Evolutionary conservation across 2,888 invertebrate species (phyloP), one percentile per base, ranked within the genome.

Genomic region (Bruchidius siliquastri): DNA sequence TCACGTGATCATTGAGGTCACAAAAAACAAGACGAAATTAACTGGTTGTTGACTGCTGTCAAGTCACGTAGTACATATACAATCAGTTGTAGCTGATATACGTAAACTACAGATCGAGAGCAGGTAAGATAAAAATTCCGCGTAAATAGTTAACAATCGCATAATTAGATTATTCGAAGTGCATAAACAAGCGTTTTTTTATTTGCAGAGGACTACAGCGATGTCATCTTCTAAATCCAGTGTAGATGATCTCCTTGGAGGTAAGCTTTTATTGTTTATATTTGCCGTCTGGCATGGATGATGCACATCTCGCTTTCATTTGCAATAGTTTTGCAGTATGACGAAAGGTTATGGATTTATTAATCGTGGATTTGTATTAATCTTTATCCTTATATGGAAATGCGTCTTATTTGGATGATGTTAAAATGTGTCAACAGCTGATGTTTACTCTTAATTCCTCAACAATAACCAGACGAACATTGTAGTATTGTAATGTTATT

Each of bases 201-300:
- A n/a, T 67, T 72, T 76, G 69, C 20, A 49, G 68, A 68, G 69
- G 66, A 77, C 74, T 75, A 72, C 71, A 72, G 81, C 81, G 78
- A 87, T 86, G 86, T 85, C 86, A 82, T 86, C 86, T 49, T 84
- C 86, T 30, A 86, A 86, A 85, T 85, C 85, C 68, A 86, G 85
- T 79, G 79, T 83, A 76, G 87, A 86, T 80, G 87, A 87, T 82
- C 81, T 85, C 74, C 81, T 86, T 73, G 86, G 86, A 80, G 86
- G 86, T 86, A 80, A 84, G 85, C 80, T 80, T 81, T 20, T 74
- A 49, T 49, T 49, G 49, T 49, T 49, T 49, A 49, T 49, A 49
- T 49, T 49, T 49, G 49, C 81, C 80, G 79, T 80, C 80, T 80
- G 80, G 78, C 72, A 76, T 79, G 75, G 71, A 70, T 75, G 72